Evolutionary conservation across 2,888 invertebrate species (phyloP), one percentile per base, ranked within the genome.

Genomic region (Andricus curvator): DNA sequence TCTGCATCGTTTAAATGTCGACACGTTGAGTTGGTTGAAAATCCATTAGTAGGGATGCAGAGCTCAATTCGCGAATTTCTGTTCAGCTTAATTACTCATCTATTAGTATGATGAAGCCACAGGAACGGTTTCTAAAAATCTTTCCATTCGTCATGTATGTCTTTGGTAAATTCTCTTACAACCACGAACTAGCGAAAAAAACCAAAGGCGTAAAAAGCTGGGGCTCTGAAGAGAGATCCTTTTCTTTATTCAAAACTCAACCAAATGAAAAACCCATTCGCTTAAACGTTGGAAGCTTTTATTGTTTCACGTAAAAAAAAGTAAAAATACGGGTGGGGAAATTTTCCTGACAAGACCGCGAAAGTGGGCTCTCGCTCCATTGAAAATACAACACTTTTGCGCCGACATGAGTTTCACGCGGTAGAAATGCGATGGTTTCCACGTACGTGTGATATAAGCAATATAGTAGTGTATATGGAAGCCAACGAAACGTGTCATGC

Each of bases 161-260:
- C 88, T 87, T 88, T 85, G 83, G 86, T 79, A 78, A 86, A 84
- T 86, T 86, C 83, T 84, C 86, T 83, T 83, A 85, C 87, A 84
- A 85, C 87, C 80, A 83, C 86, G 82, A 87, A 84, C 17, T 15
- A 70, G 79, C n/a, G 56, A 80, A 86, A 84, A 84, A 88, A 88
- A 87, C 88, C 86, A 87, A 88, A 87, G 88, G 88, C 89, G 88
- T 89, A 90, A 88, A 90, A 91, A 89, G 88, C 88, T 87, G 87
- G 86, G 86, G 86, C 86, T 85, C 85, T 85, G 89, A 90, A 89
- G 88, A 85, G 90, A 89, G 88, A 89, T 88, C 86, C 86, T 85
- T 88, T 88, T 89, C 88, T 89, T 86, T 85, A 85, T 87, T 88
- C 85, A 85, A 90, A 90, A 89, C 88, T 88, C 89, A 87, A 88